A percentile compares a stretch with the other conserved stretches of the same genome.
Evolutionary conservation across 2,113 vertebrate species (phyloP).

Genomic region (Monarcha castaneiventris): DNA sequence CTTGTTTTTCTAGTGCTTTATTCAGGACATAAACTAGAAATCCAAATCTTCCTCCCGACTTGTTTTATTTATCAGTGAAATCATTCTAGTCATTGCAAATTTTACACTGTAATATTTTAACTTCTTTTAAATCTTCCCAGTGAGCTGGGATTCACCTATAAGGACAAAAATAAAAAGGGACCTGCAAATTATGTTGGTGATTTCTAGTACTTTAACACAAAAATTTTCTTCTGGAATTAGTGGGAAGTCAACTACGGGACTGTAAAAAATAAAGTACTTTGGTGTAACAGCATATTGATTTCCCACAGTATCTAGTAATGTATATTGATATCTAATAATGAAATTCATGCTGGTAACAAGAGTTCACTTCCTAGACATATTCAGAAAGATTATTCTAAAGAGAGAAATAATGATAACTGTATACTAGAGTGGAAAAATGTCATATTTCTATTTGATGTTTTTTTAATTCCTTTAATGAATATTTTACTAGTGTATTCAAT

Average conservation of each 20-base stretch:
- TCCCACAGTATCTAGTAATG: not conserved
- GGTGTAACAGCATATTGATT: slow-evolving; percentile 28
- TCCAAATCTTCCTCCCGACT: fast-evolving
- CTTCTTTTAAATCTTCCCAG: not conserved
- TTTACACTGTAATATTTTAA: not conserved
- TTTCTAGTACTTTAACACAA: not conserved
- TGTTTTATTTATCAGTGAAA: not conserved
- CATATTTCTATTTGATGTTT: not conserved
- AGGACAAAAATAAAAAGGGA: not conserved
- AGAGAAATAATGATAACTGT: not conserved
- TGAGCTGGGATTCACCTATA: not conserved
- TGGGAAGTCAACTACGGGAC: not conserved
- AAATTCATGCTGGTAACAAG: not conserved
- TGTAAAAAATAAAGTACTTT: not conserved
- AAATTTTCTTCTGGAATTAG: not conserved
- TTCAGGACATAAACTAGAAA: not conserved
- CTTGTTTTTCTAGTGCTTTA: not conserved
- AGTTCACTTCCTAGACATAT: not conserved
- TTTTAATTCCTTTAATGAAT: not conserved
- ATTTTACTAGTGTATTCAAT: slow-evolving; percentile 17
- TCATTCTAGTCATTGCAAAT: not conserved
- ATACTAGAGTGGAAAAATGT: not conserved
- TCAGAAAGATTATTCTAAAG: not conserved
- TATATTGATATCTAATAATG: not conserved
- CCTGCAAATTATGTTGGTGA: not conserved